Conservation (phyloP, 2,113 vertebrate genomes). For the Labeo catla region DNA sequence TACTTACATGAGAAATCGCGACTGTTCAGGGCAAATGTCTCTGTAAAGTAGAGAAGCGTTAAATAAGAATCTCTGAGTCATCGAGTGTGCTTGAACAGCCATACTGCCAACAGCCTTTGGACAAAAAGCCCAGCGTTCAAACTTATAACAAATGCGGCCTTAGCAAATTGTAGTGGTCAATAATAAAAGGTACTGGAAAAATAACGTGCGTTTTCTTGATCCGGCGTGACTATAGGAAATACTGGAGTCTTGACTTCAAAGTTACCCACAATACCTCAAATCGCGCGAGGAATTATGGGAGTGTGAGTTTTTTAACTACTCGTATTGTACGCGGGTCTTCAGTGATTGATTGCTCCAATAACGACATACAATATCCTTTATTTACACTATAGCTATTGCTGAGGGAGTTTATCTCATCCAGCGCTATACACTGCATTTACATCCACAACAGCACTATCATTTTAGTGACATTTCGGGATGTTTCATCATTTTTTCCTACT, state of each 20-base stretch:
- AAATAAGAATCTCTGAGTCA: constrained; percentile 54
- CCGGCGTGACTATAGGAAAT: background rate
- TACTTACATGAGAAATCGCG: constrained; percentile 76
- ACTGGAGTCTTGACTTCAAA: background rate
- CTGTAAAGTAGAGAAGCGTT: constrained; percentile 70
- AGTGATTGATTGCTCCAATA: background rate
- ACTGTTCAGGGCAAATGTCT: constrained; percentile 72
- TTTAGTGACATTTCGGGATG: background rate
- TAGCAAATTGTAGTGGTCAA: background rate
- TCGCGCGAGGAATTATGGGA: constrained; percentile 66
- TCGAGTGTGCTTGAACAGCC: background rate
- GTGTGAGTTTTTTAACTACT: constrained; percentile 26
- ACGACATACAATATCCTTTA: background rate
- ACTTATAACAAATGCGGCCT: background rate
- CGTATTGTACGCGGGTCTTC: background rate
- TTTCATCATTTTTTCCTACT: background rate
- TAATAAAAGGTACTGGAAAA: background rate
- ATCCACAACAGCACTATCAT: background rate
- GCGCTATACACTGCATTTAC: background rate
- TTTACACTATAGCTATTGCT: background rate
- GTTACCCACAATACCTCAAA: constrained; percentile 57
- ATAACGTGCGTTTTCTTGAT: background rate
- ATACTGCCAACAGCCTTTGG: background rate
- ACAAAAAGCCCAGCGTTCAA: background rate
- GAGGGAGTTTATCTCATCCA: background rate